phyloP scores from a whole-genome alignment of 2,797 vertebrate genomes.

The Vireo griseus region DNA sequence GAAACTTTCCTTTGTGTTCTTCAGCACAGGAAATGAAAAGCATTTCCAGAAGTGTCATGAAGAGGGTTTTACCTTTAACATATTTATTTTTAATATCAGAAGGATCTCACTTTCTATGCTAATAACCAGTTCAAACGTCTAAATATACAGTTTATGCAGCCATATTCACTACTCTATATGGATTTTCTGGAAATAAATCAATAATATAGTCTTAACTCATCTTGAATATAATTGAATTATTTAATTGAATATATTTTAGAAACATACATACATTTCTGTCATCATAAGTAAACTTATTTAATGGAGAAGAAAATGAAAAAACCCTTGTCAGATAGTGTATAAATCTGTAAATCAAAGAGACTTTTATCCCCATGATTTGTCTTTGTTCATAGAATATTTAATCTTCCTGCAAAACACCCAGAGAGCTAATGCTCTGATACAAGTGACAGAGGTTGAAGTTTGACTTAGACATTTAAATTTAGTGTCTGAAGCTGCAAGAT shows the following conservation, averaged over 20 bases:
- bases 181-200: background rate
- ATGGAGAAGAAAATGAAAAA: background rate
- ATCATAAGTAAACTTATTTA: background rate
- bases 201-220: background rate
- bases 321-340: background rate
- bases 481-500: background rate
- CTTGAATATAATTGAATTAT: background rate
- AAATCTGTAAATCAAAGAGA: background rate
- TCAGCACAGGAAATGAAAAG: background rate
- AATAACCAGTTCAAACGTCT: background rate
- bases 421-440: background rate
- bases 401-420: background rate
- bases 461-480: background rate
- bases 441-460: background rate
- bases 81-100: background rate
- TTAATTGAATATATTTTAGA: background rate
- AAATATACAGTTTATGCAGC: background rate
- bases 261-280: background rate
- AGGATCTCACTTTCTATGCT: background rate
- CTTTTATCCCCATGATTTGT: background rate
- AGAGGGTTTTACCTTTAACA: background rate
- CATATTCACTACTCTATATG: background rate
- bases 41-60: background rate
- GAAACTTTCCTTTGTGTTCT: background rate
- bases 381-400: slow-evolving; percentile 4